Base-by-base conservation (phyloP, 2,113 vertebrate species). In the Platycercus adscitus region DNA sequence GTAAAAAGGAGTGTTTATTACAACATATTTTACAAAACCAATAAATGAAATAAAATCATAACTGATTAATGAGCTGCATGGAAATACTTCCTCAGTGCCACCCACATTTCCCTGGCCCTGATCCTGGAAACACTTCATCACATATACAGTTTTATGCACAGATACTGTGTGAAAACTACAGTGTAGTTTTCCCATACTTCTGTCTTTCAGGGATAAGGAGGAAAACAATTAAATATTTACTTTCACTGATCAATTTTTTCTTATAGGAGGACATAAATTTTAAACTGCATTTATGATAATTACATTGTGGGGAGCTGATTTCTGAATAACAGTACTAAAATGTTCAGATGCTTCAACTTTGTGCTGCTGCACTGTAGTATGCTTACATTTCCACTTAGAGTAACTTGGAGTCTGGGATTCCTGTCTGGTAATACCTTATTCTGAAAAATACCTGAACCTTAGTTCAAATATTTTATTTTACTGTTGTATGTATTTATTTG, bases 51-150 rank as follows among this genome's bases (percentile, higher is more conserved):
- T 95, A 95, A 96, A 95, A 92, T 94, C 81, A 85, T 92, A 94
- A 95, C 90, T 95, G 88, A 94, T 96, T 96, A 96, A 96, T 89
- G 92, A 96, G 72, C 88, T 96, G 93, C 91, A 93, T 94, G 92
- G 92, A 96, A 96, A 95, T 96, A 87, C 91, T 97, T 97, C 96
- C 95, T 97, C 88, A 94, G 88, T 96, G 96, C 96, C 96, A 96
- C 96, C 93, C 96, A 96, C 93, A 81, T 96, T 94, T 96, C 88
- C 81, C 92, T 97, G 95, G 95, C 94, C 93, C 88, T 86, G 90
- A 81, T 97, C 95, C 96, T 97, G 93, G 95, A 96, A 97, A 95
- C 95, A 96, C 96, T 96, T 96, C 92, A 95, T 96, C 95, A 91
- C 93, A 91, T 93, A 61, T 94, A 91, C 81, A 89, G 49, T 91